Evolutionary conservation across 2,888 invertebrate genomes (phyloP).

Genomic region (Nebria salina): DNA sequence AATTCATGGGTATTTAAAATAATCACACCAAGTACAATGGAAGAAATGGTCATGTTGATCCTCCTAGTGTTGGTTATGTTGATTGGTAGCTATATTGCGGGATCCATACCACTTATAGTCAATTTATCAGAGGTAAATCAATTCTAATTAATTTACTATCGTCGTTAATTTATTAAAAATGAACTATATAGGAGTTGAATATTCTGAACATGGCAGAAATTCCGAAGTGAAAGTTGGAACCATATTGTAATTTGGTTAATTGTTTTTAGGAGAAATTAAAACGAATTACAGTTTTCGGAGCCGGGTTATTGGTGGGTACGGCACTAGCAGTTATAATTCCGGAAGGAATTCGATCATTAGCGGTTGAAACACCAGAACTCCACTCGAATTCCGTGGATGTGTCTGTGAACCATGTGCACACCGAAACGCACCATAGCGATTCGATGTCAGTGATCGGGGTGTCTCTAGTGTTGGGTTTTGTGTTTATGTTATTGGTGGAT

Average conservation of each 20-base stretch:
- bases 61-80: constrained; percentile 92
- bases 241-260: constrained; percentile 33
- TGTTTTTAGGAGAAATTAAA: constrained; percentile 88
- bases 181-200: background rate
- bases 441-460: constrained; percentile 88
- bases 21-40: constrained; percentile 67
- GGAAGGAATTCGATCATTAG: constrained; percentile 91
- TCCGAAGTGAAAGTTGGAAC: background rate
- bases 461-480: constrained; percentile 92
- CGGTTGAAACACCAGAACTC: constrained; percentile 57
- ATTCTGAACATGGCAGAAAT: too few species aligned
- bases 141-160: too few species aligned
- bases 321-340: constrained; percentile 98
- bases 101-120: constrained; percentile 93
- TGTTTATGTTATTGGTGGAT: constrained; percentile 97
- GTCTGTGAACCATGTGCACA: constrained; percentile 58
- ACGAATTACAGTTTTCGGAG: constrained; percentile 93
- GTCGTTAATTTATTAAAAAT: background rate
- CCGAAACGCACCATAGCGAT: constrained; percentile 63
- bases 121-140: constrained; percentile 89
- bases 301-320: constrained; percentile 96
- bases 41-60: constrained; percentile 84
- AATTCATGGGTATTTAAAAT: constrained; percentile 5
- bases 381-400: constrained; percentile 41
- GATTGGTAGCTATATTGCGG: constrained; percentile 94